These are phyloP conservation scores for Sycophaga agraensis DNA, from an alignment of 1,140 invertebrate species.

Conservation along the genomic window DNA sequence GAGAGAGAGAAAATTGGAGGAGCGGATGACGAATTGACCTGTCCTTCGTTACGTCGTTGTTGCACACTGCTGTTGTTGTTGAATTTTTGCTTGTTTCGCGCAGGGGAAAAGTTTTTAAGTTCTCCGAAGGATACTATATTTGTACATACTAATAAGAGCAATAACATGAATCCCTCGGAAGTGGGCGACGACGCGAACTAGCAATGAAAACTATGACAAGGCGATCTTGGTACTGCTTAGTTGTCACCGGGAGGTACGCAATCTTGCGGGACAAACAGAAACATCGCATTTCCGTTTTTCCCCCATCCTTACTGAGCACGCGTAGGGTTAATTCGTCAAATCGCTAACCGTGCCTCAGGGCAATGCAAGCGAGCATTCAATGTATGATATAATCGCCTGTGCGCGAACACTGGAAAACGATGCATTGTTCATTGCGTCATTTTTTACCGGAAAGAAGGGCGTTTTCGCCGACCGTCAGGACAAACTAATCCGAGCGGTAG, in stretches of 20 bases:
- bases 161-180: conserved; percentile 1
- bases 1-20: conserved; percentile 10
- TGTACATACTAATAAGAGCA: conserved; percentile 14
- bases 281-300: neutral
- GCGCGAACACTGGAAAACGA: neutral
- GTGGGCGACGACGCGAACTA: too few species aligned
- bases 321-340: conserved; percentile 3
- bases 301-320: neutral
- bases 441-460: too few species aligned
- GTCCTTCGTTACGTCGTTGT: conserved; percentile 11
- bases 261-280: neutral
- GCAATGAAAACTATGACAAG: too few species aligned
- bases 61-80: conserved; percentile 18
- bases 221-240: neutral
- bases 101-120: conserved; percentile 1
- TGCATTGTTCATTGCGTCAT: neutral
- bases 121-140: conserved; percentile 4
- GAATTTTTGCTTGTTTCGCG: conserved; percentile 8
- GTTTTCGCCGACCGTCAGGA: too few species aligned
- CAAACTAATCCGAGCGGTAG: too few species aligned
- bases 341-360: conserved; percentile 22
- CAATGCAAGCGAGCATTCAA: neutral
- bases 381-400: neutral
- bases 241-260: neutral
- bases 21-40: conserved; percentile 32